These are phyloP conservation scores for Himalopsyche phryganea DNA, from an alignment of 1,140 invertebrate species.

Conservation along the genomic window DNA sequence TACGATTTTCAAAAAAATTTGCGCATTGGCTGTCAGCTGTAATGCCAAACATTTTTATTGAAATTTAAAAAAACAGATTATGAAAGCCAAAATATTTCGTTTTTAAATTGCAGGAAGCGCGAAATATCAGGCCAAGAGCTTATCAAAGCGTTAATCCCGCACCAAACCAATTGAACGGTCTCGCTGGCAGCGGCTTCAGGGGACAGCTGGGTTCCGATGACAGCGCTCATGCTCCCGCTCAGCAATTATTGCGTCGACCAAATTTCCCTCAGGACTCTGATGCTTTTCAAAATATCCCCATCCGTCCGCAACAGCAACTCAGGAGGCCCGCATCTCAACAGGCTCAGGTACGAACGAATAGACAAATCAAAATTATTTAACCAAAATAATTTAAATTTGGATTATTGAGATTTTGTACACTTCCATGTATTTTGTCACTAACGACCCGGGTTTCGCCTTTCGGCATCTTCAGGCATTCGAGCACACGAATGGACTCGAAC, in stretches of 20 bases:
- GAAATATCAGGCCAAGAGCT: constrained; percentile 24
- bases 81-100: too few species aligned
- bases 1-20: too few species aligned
- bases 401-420: too few species aligned
- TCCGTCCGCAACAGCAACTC: constrained; percentile 5
- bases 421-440: too few species aligned
- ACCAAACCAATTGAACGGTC: constrained; percentile 17
- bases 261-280: constrained; percentile 18
- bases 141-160: constrained; percentile 20
- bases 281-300: constrained; percentile 22
- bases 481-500: too few species aligned
- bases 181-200: background rate
- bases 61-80: too few species aligned
- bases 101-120: constrained; percentile 16
- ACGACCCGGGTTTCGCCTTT: too few species aligned
- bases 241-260: constrained; percentile 19
- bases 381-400: too few species aligned
- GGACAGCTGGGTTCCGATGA: constrained; percentile 2
- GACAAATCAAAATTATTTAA: too few species aligned
- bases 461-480: too few species aligned
- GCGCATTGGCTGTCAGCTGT: too few species aligned
- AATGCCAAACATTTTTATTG: too few species aligned
- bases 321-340: constrained; percentile 10
- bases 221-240: constrained; percentile 13
- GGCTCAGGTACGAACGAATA: constrained; percentile 7